Percentiles rank a stretch among this genome's conserved stretches.
phyloP scores from a whole-genome alignment of 2,888 invertebrate species.

The Noctua pronuba region DNA sequence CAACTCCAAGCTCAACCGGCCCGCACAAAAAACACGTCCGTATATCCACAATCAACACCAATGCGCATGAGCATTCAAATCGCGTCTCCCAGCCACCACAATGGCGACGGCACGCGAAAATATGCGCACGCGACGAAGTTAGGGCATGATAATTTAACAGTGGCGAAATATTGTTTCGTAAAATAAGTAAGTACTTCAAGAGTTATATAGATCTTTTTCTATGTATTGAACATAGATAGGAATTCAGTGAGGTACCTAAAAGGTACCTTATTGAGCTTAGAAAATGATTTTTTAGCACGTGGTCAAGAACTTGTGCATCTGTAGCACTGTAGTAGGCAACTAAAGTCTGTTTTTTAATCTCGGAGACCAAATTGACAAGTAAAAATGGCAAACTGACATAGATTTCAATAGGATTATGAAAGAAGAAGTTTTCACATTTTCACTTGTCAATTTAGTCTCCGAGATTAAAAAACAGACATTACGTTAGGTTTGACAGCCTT shows the following conservation, averaged over 20 bases:
- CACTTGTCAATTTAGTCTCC: too few species aligned
- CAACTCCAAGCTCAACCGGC: not conserved
- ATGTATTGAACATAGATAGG: not conserved
- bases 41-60: conserved; percentile 56
- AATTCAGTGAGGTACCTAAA: not conserved
- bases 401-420: too few species aligned
- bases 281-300: not conserved
- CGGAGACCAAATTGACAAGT: too few species aligned
- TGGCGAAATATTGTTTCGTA: conserved; percentile 66
- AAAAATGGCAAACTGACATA: too few species aligned
- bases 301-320: not conserved
- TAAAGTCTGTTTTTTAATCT: too few species aligned
- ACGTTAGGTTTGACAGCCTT: not conserved
- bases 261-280: not conserved
- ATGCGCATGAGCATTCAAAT: conserved; percentile 76
- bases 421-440: too few species aligned
- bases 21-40: conserved; percentile 30
- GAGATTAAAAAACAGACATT: too few species aligned
- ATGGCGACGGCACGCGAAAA: conserved; percentile 84
- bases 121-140: conserved; percentile 82
- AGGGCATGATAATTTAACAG: conserved; percentile 65
- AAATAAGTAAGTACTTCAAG: conserved; percentile 31
- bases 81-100: conserved; percentile 80
- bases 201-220: conserved; percentile 36
- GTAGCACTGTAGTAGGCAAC: too few species aligned